Evolutionary conservation across 2,113 vertebrate genomes (phyloP), one percentile per base, ranked within the genome.

Genomic region (Oryzias celebensis): DNA sequence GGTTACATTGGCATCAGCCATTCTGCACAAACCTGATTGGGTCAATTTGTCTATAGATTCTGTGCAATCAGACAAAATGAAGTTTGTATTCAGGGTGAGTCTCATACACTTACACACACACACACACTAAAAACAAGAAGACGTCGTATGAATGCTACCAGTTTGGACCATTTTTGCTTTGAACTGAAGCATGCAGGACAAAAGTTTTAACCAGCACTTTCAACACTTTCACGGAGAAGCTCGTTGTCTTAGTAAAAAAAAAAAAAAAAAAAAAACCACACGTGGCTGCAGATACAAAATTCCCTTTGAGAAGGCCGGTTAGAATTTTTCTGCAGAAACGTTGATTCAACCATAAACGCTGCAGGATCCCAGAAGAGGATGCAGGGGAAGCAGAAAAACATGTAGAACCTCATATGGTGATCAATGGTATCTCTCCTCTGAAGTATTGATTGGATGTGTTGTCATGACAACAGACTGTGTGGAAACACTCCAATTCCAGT

Each of bases 401-500:
- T 36, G 36, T 20, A 67, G 66, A 45, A 67, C 58, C 69, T 75
- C 54, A 28, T 51, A 42, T 41, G 24, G 50, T 58, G 17, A 75
- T 58, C 16, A 13, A 61, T 57, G 70, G 71, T 70, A 62, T 60
- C 36, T 67, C 58, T 58, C 44, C 44, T 63, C 51, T 41, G 67
- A 54, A 44, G 28, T 14, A 48, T 24, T 45, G 78, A 70, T 80
- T 83, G 76, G 73, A 75, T 72, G 71, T 82, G 73, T 67, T 52
- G 55, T 77, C 71, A 65, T 36, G 62, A 54, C 72, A 75, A 70
- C 64, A 58, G 31, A 59, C 42, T 43, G 12, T 54, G 36, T 50
- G 64, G 57, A 46, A 55, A 42, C 62, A 78, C 50, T 77, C 58
- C 62, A 79, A 80, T 79, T 84, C 68, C 61, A 84, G 66, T 75